Evolutionary conservation across 2,797 vertebrate genomes (phyloP), one percentile per base, ranked within the genome.

Genomic region (Peromyscus eremicus): DNA sequence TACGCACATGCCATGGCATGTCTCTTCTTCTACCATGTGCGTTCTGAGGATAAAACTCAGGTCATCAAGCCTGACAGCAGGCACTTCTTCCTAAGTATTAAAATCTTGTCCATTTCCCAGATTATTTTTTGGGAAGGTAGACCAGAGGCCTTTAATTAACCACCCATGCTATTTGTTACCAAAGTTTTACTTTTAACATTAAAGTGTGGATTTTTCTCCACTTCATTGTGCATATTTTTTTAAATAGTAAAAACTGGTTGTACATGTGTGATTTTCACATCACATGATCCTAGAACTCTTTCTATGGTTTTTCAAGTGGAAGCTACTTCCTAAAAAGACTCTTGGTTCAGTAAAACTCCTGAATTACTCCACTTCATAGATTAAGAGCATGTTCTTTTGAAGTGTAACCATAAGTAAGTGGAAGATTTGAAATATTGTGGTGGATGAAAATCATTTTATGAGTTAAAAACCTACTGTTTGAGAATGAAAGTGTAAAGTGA

Each of bases 351-450:
- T 76, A 96, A 88, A 86, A 93, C 86, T 83, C 49, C 34, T n/a
- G 4, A 92, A n/a, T 93, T 40, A 79, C 40, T 85, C 23, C 27
- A 92, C 29, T 32, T 91, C n/a, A 80, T 37, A 19, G 5, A 27
- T 64, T 94, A 89, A 80, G 37, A 82, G 62, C 85, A 96, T 91
- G 60, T 49, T 73, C 9, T 84, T 91, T 94, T 80, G 40, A 92
- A 88, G 64, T 37, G 3, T 29, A 83, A 83, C 68, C 37, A 55
- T 66, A 94, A 89, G 73, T 79, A 94, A 92, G 40, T 90, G 60
- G 64, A 32, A 84, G 43, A 75, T 40, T 84, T 68, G 57, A 96
- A 95, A 93, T 64, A 86, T 37, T 29, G 43, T 87, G 60, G 77
- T 4, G 91, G 64, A 82, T 75, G 16, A 60, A 91, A 91, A 94